These are phyloP conservation scores for Cyprinus carpio DNA, from an alignment of 2,113 vertebrate species.

Conservation along the genomic window DNA sequence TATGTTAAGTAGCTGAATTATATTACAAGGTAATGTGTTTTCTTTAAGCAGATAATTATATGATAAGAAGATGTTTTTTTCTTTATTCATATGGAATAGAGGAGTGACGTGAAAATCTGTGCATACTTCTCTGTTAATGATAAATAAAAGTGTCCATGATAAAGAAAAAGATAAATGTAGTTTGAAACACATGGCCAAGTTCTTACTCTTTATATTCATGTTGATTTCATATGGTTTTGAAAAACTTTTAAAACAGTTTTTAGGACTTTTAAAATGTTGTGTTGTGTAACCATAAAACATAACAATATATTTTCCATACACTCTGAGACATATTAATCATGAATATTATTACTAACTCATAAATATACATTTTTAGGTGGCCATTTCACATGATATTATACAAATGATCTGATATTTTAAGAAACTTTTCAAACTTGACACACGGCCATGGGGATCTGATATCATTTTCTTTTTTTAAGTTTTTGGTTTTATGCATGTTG, in stretches of 20 bases:
- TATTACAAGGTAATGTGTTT: constrained; percentile 34
- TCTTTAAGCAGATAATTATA: constrained; percentile 31
- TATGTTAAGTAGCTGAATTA: constrained; percentile 20
- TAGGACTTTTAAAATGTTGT: too few relatives aligned
- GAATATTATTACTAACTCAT: too few relatives aligned
- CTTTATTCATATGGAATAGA: neutral
- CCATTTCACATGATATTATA: neutral
- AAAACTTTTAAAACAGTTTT: too few relatives aligned
- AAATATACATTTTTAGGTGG: neutral
- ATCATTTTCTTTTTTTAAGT: neutral
- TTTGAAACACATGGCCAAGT: neutral
- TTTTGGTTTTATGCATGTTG: neutral
- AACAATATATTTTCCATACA: neutral
- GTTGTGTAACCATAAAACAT: too few relatives aligned
- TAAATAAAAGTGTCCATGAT: neutral
- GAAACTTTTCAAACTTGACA: too few relatives aligned
- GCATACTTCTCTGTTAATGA: neutral
- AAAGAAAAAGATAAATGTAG: neutral
- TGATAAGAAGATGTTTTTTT: constrained; percentile 20
- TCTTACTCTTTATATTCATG: neutral
- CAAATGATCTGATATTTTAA: neutral
- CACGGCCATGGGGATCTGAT: neutral
- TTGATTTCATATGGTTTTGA: too few relatives aligned
- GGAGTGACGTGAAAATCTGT: neutral
- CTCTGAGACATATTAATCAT: too few relatives aligned